A percentile compares a stretch with the other conserved stretches of the same genome.
These are phyloP conservation scores for Albula glossodonta DNA, from an alignment of 2,113 vertebrate species.

Conservation along the genomic window DNA sequence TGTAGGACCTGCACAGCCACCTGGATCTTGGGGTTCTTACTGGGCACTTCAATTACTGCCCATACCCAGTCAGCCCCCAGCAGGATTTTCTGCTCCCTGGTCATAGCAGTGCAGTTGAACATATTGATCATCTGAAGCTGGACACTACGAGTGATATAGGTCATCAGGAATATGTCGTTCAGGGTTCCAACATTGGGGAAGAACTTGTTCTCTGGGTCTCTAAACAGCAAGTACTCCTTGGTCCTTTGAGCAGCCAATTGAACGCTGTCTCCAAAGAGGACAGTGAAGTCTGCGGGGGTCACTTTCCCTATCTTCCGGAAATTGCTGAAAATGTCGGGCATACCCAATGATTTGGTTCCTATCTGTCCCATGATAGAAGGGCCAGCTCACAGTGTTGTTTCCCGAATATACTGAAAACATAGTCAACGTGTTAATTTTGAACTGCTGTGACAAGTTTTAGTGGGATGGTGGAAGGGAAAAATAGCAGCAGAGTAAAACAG, in stretches of 20 bases:
- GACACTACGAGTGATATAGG: conserved; percentile 64
- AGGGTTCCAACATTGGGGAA: conserved; percentile 47
- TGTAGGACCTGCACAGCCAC: conserved; percentile 58
- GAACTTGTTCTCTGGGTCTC: conserved; percentile 66
- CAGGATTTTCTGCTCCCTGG: conserved; percentile 62
- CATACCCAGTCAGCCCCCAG: conserved; percentile 53
- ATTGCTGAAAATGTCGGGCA: conserved; percentile 50
- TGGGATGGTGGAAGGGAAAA: neutral
- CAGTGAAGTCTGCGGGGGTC: conserved; percentile 43
- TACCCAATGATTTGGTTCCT: conserved; percentile 20
- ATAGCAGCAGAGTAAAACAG: neutral
- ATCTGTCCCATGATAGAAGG: conserved; percentile 9
- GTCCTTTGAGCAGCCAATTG: conserved; percentile 55
- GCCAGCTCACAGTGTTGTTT: conserved; percentile 25
- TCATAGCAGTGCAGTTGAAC: conserved; percentile 72
- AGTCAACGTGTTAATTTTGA: neutral
- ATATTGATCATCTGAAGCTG: conserved; percentile 52
- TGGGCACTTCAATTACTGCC: conserved; percentile 32
- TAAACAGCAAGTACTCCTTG: conserved; percentile 68
- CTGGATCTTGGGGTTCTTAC: conserved; percentile 35
- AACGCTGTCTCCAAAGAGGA: conserved; percentile 61
- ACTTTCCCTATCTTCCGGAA: conserved; percentile 36
- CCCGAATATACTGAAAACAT: conserved; percentile 33
- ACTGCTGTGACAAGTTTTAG: neutral
- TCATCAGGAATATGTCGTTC: conserved; percentile 71